These are phyloP conservation scores for Drosophila punjabiensis DNA, from an alignment of 1,140 invertebrate species.

Conservation along the genomic window DNA sequence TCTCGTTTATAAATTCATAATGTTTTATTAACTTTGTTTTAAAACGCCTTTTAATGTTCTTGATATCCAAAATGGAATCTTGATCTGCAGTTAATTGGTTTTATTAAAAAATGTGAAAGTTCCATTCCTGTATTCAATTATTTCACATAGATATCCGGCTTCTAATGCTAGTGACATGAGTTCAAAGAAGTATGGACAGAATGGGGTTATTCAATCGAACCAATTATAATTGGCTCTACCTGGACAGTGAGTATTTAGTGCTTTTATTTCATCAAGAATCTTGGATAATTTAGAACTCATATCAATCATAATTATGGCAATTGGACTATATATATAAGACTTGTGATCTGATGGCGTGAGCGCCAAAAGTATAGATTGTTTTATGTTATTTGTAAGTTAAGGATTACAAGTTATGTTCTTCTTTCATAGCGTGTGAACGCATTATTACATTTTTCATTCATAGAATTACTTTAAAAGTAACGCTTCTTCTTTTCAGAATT, in stretches of 20 bases:
- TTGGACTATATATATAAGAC: slow-evolving; percentile 9
- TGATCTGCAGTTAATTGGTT: slow-evolving; percentile 25
- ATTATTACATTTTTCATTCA: slow-evolving; percentile 29
- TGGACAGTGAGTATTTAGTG: slow-evolving; percentile 24
- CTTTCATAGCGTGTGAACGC: slow-evolving; percentile 27
- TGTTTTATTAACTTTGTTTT: slow-evolving; percentile 44
- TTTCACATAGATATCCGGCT: not conserved
- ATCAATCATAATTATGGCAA: slow-evolving; percentile 26
- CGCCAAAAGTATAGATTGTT: not conserved
- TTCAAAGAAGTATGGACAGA: slow-evolving; percentile 21
- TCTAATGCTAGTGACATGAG: slow-evolving; percentile 35
- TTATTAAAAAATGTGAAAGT: slow-evolving; percentile 27
- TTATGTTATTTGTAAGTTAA: slow-evolving; percentile 26
- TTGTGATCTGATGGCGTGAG: not conserved
- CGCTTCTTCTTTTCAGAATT: slow-evolving; percentile 8
- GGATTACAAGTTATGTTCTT: slow-evolving; percentile 21
- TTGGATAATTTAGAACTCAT: slow-evolving; percentile 8
- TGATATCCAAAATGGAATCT: slow-evolving; percentile 36
- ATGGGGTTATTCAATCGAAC: slow-evolving; percentile 9
- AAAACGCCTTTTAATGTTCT: slow-evolving; percentile 34
- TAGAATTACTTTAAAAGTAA: slow-evolving; percentile 11
- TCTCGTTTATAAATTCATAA: slow-evolving; percentile 49
- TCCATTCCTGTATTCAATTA: slow-evolving; percentile 16
- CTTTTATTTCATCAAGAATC: slow-evolving; percentile 13
- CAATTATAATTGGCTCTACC: slow-evolving; percentile 32